phyloP scores from a whole-genome alignment of 1,140 invertebrate genomes.

The Leptinotarsa texana region DNA sequence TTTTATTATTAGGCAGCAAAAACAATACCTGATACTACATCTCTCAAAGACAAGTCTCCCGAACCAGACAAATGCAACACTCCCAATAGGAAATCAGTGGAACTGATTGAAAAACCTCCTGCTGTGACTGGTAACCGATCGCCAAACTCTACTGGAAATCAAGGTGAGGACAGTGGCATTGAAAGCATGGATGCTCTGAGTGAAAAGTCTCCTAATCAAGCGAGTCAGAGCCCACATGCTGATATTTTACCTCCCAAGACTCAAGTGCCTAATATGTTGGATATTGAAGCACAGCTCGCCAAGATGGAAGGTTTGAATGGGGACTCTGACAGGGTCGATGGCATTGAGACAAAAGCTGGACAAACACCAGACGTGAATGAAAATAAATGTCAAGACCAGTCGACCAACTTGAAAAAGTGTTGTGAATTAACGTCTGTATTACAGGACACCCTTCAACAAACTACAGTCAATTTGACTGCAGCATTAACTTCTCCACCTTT shows the following conservation, averaged over 20 bases:
- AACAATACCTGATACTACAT: neutral
- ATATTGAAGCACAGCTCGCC: conserved; percentile 68
- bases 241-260: conserved; percentile 48
- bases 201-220: conserved; percentile 78
- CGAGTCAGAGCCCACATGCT: conserved; percentile 63
- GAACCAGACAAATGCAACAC: conserved; percentile 51
- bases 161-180: conserved; percentile 88
- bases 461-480: conserved; percentile 28
- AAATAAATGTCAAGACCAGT: conserved; percentile 48
- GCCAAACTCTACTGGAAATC: conserved; percentile 52
- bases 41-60: conserved; percentile 49
- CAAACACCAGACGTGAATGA: conserved; percentile 52
- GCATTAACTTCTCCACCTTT: conserved; percentile 20
- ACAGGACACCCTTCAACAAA: conserved; percentile 46
- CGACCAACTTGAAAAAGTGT: conserved; percentile 47
- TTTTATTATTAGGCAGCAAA: conserved; percentile 11
- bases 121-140: conserved; percentile 41
- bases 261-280: conserved; percentile 63
- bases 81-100: conserved; percentile 42
- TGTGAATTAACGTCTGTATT: conserved; percentile 50
- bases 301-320: conserved; percentile 66
- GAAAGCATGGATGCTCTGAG: conserved; percentile 92
- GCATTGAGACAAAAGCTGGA: neutral
- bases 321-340: conserved; percentile 26
- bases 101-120: conserved; percentile 31